These are phyloP conservation scores for Ennomos fuscantarius DNA, from an alignment of 2,888 invertebrate species.

Conservation along the genomic window DNA sequence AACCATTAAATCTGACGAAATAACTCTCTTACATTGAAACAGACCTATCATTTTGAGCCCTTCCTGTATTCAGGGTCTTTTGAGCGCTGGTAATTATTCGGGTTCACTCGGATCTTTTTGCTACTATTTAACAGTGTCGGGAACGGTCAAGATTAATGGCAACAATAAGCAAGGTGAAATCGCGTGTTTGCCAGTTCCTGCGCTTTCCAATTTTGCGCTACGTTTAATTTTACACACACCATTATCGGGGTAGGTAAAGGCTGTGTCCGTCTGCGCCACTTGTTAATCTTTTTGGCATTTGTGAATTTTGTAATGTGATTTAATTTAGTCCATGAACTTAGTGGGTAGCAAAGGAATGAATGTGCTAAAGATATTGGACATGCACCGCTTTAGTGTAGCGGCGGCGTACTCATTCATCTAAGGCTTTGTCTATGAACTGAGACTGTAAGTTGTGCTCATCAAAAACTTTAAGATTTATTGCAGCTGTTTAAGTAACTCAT, in stretches of 20 bases:
- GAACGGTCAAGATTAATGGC: constrained; percentile 71
- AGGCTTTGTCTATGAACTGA: too few species aligned
- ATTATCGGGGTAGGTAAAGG: neutral
- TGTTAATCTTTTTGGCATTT: too few species aligned
- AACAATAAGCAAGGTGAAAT: constrained; percentile 63
- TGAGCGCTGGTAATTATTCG: neutral
- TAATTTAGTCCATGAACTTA: too few species aligned
- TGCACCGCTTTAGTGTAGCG: too few species aligned
- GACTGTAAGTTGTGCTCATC: too few species aligned
- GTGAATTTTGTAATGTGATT: neutral
- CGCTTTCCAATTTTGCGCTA: constrained; percentile 59
- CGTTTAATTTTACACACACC: constrained; percentile 58
- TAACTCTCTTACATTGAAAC: neutral
- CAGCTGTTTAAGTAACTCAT: too few species aligned
- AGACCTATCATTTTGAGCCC: neutral
- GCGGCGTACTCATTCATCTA: too few species aligned
- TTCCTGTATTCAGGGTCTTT: constrained; percentile 1
- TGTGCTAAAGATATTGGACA: too few species aligned
- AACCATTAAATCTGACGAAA: neutral
- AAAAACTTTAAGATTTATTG: too few species aligned
- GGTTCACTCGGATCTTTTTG: constrained; percentile 13
- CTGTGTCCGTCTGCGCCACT: neutral
- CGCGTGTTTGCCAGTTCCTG: constrained; percentile 58
- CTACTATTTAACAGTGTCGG: constrained; percentile 45
- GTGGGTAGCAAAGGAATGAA: too few species aligned